phyloP scores from a whole-genome alignment of 2,113 vertebrate genomes.

The Megalops atlanticus region DNA sequence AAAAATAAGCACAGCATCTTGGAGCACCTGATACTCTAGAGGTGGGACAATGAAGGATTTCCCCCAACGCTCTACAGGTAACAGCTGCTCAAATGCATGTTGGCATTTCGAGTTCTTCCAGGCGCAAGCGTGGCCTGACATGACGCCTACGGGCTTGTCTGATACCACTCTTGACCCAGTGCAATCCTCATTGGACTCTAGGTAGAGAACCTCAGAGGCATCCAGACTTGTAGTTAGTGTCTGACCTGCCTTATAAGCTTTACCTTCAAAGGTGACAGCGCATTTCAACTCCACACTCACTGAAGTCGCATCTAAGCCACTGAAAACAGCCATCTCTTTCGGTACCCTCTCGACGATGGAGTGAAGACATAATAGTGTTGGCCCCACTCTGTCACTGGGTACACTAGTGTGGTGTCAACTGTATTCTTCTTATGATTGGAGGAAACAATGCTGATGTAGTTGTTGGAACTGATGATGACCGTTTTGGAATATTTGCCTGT shows the following conservation, averaged over 20 bases:
- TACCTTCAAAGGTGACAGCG: constrained; percentile 35
- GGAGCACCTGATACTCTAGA: constrained; percentile 35
- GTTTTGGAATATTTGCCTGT: constrained; percentile 9
- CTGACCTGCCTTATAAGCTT: constrained; percentile 25
- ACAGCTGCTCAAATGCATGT: constrained; percentile 55
- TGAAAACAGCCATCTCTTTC: constrained; percentile 57
- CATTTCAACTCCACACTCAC: constrained; percentile 46
- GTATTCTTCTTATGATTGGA: rapidly evolving
- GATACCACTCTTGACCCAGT: constrained; percentile 48
- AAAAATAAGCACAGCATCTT: constrained; percentile 43
- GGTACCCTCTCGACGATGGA: not conserved
- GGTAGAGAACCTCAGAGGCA: constrained; percentile 39
- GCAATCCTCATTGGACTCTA: constrained; percentile 51
- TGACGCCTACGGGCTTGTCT: constrained; percentile 29
- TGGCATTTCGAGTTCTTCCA: constrained; percentile 48
- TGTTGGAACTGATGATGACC: constrained; percentile 31
- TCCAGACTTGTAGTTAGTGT: not conserved
- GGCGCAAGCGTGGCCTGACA: constrained; percentile 59
- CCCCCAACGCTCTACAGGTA: constrained; percentile 28
- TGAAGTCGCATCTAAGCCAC: not conserved
- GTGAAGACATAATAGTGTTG: constrained; percentile 51
- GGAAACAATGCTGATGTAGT: not conserved
- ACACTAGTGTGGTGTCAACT: not conserved
- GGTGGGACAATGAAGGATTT: constrained; percentile 41
- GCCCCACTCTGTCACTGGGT: not conserved